A percentile compares a stretch with the other conserved stretches of the same genome.
phyloP scores from a whole-genome alignment of 2,113 vertebrate genomes.

The Orientallactaga bullata region DNA sequence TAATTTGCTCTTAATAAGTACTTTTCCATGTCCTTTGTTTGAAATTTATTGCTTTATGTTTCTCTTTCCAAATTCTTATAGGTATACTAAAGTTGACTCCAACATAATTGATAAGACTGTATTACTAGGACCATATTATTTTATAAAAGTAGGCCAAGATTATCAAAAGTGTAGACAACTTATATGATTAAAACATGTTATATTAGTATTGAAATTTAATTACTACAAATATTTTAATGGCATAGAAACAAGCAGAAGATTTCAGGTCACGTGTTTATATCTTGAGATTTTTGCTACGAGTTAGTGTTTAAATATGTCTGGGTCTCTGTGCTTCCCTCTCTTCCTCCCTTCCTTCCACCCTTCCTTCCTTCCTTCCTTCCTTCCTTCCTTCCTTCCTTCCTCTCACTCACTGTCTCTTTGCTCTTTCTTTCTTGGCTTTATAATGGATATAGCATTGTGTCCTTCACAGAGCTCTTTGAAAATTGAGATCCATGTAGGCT shows the following conservation, averaged over 20 bases:
- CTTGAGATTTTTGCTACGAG: neutral
- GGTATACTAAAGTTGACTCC: neutral
- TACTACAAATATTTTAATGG: slow-evolving; percentile 15
- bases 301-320: neutral
- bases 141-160: neutral
- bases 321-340: neutral
- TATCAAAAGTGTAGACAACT: neutral
- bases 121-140: neutral
- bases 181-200: neutral
- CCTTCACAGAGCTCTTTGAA: neutral
- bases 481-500: neutral
- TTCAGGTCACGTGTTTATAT: neutral
- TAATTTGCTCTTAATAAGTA: slow-evolving; percentile 33
- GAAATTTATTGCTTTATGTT: neutral
- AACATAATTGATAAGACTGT: neutral
- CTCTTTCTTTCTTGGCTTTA: neutral
- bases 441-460: neutral
- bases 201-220: slow-evolving; percentile 24
- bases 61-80: slow-evolving; percentile 20
- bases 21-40: neutral
- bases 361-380: too few species aligned
- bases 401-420: too few species aligned
- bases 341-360: too few species aligned
- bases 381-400: too few species aligned
- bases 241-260: slow-evolving; percentile 18